phyloP scores from a whole-genome alignment of 2,113 vertebrate genomes.

The Seriola rivoliana region DNA sequence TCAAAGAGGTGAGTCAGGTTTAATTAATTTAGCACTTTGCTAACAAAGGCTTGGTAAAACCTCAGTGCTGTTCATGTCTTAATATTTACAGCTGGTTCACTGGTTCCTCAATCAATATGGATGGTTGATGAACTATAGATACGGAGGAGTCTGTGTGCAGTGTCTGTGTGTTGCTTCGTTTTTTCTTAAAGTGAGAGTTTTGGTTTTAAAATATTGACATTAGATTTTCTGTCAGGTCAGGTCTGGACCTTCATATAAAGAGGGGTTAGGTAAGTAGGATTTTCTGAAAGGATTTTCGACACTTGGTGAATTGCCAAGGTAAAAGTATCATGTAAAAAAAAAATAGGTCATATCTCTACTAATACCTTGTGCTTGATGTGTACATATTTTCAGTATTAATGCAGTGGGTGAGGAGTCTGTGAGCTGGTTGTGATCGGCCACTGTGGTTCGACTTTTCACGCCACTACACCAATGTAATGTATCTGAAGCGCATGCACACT shows the following conservation, averaged over 20 bases:
- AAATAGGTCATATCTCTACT: neutral
- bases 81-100: neutral
- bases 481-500: slow-evolving; percentile 10
- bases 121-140: neutral
- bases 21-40: no score
- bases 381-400: neutral
- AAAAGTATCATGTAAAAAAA: neutral
- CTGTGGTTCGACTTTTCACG: slow-evolving; percentile 38
- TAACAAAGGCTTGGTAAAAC: no score
- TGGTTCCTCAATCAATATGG: neutral
- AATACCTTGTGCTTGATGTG: neutral
- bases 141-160: neutral
- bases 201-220: neutral
- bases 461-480: neutral
- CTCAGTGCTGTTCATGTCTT: neutral
- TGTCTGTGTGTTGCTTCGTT: neutral
- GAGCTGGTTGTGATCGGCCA: neutral
- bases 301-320: neutral
- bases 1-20: no score
- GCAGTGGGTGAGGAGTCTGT: neutral
- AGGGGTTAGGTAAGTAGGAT: neutral
- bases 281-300: neutral
- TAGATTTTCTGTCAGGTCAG: neutral
- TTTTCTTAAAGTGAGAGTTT: neutral
- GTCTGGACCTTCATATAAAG: neutral